These are phyloP conservation scores for Aphaenogaster rudis DNA, from an alignment of 1,140 invertebrate genomes.

Conservation along the genomic window DNA sequence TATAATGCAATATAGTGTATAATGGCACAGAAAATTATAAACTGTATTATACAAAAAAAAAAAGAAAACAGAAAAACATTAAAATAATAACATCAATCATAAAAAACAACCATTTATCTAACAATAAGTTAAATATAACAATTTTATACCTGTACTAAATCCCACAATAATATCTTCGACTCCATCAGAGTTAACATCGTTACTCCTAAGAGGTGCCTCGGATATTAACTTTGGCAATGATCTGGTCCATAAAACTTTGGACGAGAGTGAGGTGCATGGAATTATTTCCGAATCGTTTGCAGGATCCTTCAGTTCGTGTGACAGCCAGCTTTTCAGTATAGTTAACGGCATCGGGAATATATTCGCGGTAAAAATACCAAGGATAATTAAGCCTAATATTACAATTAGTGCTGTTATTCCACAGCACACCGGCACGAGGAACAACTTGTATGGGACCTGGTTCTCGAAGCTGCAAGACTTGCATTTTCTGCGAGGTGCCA, in stretches of 20 bases:
- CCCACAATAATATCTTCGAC: slow-evolving; percentile 93
- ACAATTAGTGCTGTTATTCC: slow-evolving; percentile 88
- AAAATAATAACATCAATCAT: slow-evolving; percentile 34
- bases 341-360: slow-evolving; percentile 89
- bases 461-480: slow-evolving; percentile 85
- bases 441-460: slow-evolving; percentile 87
- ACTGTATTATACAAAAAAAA: slow-evolving; percentile 6
- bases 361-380: slow-evolving; percentile 90
- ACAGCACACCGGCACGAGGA: slow-evolving; percentile 89
- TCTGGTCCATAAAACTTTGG: slow-evolving; percentile 91
- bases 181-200: slow-evolving; percentile 92
- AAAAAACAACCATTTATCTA: background rate
- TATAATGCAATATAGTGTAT: background rate
- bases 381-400: slow-evolving; percentile 88
- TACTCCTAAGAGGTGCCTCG: slow-evolving; percentile 91
- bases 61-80: slow-evolving; percentile 17
- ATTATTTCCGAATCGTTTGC: slow-evolving; percentile 83
- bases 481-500: slow-evolving; percentile 90
- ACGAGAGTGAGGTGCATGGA: slow-evolving; percentile 90
- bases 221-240: slow-evolving; percentile 92
- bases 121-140: background rate
- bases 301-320: slow-evolving; percentile 66
- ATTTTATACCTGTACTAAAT: slow-evolving; percentile 91
- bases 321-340: slow-evolving; percentile 88
- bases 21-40: slow-evolving; percentile 13